Evolutionary conservation across 2,888 invertebrate species (phyloP).

Genomic region (Hoplodrina ambigua): DNA sequence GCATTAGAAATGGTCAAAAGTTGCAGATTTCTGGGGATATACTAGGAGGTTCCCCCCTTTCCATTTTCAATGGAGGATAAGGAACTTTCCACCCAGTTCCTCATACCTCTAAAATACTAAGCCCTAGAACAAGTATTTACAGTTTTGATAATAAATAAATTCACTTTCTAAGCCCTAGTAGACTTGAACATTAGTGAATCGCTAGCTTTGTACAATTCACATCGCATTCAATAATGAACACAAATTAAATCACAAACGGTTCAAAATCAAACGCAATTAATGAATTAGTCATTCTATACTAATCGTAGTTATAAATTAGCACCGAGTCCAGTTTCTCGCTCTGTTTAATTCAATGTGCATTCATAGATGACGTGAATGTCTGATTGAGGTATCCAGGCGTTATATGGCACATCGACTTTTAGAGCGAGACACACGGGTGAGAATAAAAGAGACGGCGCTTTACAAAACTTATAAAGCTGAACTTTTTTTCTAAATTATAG

Average conservation of each 20-base stretch:
- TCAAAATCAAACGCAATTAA: conserved; percentile 21
- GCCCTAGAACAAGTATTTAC: too few relatives aligned
- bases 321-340: conserved; percentile 41
- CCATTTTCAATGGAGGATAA: too few relatives aligned
- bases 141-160: too few relatives aligned
- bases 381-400: conserved; percentile 3
- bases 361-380: conserved; percentile 21
- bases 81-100: too few relatives aligned
- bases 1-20: too few relatives aligned
- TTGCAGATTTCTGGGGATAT: neutral
- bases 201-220: too few relatives aligned
- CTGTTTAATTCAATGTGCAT: conserved; percentile 54
- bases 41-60: neutral
- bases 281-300: conserved; percentile 24
- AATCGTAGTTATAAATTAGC: conserved; percentile 27
- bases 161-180: neutral
- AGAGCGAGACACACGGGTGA: neutral
- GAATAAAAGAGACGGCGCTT: neutral
- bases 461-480: too few relatives aligned
- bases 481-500: neutral
- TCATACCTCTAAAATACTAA: too few relatives aligned
- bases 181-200: too few relatives aligned
- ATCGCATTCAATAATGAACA: neutral
- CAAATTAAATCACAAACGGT: conserved; percentile 8
- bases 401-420: neutral